Evolutionary conservation across 1,140 invertebrate genomes (phyloP).

Genomic region (Dryas iulia): DNA sequence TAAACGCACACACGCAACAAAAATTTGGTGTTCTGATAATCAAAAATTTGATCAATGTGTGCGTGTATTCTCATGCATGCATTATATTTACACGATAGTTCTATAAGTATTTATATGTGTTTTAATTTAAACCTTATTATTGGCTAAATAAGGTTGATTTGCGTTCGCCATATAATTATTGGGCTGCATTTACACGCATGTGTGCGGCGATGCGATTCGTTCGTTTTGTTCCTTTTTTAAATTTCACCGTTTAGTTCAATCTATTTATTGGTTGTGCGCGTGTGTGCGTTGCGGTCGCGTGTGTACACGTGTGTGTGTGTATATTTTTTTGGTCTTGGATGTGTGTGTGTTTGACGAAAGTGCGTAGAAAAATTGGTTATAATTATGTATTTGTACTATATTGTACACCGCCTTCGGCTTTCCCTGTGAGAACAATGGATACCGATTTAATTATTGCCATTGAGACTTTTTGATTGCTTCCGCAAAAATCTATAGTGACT

Average conservation of each 20-base stretch:
- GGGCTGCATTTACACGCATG: slow-evolving; percentile 66
- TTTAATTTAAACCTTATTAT: slow-evolving; percentile 44
- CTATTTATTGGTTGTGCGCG: slow-evolving; percentile 74
- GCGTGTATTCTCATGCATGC: slow-evolving; percentile 67
- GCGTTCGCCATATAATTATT: slow-evolving; percentile 60
- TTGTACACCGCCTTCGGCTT: slow-evolving; percentile 30
- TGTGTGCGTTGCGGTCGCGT: slow-evolving; percentile 63
- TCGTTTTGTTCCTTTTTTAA: slow-evolving; percentile 80
- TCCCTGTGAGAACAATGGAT: slow-evolving; percentile 26
- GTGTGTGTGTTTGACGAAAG: slow-evolving; percentile 59
- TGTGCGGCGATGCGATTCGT: slow-evolving; percentile 70
- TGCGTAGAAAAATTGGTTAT: slow-evolving; percentile 78
- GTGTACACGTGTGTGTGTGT: slow-evolving; percentile 34
- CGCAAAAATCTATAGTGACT: not conserved
- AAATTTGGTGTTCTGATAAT: slow-evolving; percentile 78
- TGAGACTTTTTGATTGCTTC: slow-evolving; percentile 4
- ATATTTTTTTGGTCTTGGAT: too few species aligned
- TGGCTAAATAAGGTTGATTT: slow-evolving; percentile 28
- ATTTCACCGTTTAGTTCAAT: slow-evolving; percentile 80
- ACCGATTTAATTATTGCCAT: slow-evolving; percentile 18
- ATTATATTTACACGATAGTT: slow-evolving; percentile 71
- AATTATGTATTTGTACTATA: slow-evolving; percentile 58
- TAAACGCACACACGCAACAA: slow-evolving; percentile 58
- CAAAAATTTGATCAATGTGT: slow-evolving; percentile 63
- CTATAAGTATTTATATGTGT: slow-evolving; percentile 39